These are phyloP conservation scores for Sturnus vulgaris DNA, from an alignment of 2,113 vertebrate species.

Conservation along the genomic window DNA sequence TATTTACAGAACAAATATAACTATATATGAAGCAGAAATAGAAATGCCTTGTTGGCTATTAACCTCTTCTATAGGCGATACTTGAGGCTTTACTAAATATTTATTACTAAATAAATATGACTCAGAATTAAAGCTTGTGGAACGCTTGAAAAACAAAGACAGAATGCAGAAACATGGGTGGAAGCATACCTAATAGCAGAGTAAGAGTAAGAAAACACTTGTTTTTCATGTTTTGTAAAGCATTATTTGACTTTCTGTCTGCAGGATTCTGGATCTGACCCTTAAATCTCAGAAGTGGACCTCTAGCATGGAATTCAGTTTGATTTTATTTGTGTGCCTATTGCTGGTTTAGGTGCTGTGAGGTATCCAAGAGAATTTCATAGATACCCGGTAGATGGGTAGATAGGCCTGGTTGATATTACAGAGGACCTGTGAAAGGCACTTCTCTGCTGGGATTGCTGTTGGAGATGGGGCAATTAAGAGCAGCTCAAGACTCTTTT, in stretches of 20 bases:
- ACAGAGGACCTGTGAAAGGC: background rate
- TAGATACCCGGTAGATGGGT: too few relatives aligned
- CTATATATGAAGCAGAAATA: background rate
- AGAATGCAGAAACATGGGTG: background rate
- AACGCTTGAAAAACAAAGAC: background rate
- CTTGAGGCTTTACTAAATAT: background rate
- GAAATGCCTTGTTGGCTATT: background rate
- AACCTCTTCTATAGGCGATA: background rate
- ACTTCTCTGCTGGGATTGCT: background rate
- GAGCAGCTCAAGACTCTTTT: background rate
- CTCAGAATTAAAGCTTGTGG: background rate
- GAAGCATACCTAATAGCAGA: background rate
- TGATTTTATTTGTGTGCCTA: background rate
- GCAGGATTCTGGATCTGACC: background rate
- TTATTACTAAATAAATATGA: too few relatives aligned
- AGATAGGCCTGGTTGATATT: background rate
- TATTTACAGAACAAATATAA: slow-evolving; percentile 29
- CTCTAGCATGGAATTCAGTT: background rate
- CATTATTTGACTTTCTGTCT: background rate
- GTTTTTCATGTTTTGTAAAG: background rate
- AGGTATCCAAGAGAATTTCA: background rate
- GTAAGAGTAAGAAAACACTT: background rate
- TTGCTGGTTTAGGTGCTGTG: background rate
- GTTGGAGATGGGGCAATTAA: background rate
- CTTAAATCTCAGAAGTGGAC: background rate